A percentile compares a stretch with the other conserved stretches of the same genome.
These are phyloP conservation scores for Dicaeum eximium DNA, from an alignment of 2,113 vertebrate genomes.

Conservation along the genomic window DNA sequence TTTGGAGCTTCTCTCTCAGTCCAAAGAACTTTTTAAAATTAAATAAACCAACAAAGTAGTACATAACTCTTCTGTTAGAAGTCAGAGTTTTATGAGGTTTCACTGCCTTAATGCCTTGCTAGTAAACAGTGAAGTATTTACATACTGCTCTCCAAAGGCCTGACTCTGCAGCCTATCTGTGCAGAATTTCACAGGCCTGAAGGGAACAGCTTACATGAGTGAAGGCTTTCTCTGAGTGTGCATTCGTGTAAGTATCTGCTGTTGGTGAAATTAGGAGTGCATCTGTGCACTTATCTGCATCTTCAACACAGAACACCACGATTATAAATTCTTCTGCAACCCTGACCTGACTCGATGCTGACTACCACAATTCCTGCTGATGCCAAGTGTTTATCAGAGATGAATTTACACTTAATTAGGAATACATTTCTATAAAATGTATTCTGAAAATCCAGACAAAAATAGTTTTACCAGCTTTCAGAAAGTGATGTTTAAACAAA, in stretches of 20 bases:
- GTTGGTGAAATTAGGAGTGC: background rate
- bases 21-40: background rate
- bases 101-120: background rate
- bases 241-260: background rate
- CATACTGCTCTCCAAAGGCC: background rate
- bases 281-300: background rate
- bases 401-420: background rate
- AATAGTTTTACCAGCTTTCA: background rate
- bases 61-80: background rate
- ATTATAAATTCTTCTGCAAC: background rate
- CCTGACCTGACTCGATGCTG: background rate
- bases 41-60: background rate
- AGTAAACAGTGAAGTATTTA: constrained; percentile 42
- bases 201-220: background rate
- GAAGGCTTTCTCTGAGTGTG: background rate
- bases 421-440: background rate
- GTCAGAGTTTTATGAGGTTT: constrained; percentile 22
- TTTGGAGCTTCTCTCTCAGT: background rate
- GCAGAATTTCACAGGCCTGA: background rate
- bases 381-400: background rate
- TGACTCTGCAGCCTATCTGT: constrained; percentile 28
- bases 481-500: background rate
- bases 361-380: background rate
- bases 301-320: accelerated
- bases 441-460: background rate